These are phyloP conservation scores for Aplochiton taeniatus DNA, from an alignment of 2,797 vertebrate genomes.

Conservation along the genomic window DNA sequence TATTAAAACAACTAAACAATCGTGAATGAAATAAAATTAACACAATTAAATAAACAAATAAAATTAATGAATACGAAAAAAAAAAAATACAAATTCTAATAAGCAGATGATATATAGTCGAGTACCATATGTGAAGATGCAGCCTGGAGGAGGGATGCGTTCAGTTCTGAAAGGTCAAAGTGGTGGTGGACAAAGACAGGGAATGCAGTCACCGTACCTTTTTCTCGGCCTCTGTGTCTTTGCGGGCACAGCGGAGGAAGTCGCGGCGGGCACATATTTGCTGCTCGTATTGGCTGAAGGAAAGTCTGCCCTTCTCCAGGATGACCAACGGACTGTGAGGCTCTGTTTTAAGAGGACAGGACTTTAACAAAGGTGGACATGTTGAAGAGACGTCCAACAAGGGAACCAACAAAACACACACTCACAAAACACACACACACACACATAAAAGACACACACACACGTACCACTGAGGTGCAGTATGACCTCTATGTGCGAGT, in stretches of 20 bases:
- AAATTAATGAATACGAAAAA: too few relatives aligned
- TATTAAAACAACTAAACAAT: too few relatives aligned
- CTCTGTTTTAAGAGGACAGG: slow-evolving; percentile 69
- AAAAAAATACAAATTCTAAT: too few relatives aligned
- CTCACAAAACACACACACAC: not conserved
- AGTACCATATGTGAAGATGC: too few relatives aligned
- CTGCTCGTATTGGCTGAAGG: slow-evolving; percentile 85
- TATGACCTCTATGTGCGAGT: slow-evolving; percentile 91
- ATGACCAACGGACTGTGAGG: slow-evolving; percentile 90
- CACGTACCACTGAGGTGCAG: slow-evolving; percentile 91
- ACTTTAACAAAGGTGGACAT: not conserved
- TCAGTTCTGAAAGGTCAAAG: too few relatives aligned
- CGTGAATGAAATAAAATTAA: too few relatives aligned
- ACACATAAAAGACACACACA: not conserved
- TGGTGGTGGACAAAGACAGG: too few relatives aligned
- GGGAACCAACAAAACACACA: not conserved
- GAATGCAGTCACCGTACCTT: slow-evolving; percentile 72
- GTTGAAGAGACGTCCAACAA: not conserved
- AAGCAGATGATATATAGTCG: too few relatives aligned
- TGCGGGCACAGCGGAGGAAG: slow-evolving; percentile 80
- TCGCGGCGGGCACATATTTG: slow-evolving; percentile 84
- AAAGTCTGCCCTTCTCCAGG: slow-evolving; percentile 86
- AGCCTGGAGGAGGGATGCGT: too few relatives aligned
- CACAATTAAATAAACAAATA: too few relatives aligned
- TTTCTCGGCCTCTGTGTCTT: slow-evolving; percentile 82